Evolutionary conservation across 2,888 invertebrate species (phyloP).

Genomic region (Drosophila maculinotata): DNA sequence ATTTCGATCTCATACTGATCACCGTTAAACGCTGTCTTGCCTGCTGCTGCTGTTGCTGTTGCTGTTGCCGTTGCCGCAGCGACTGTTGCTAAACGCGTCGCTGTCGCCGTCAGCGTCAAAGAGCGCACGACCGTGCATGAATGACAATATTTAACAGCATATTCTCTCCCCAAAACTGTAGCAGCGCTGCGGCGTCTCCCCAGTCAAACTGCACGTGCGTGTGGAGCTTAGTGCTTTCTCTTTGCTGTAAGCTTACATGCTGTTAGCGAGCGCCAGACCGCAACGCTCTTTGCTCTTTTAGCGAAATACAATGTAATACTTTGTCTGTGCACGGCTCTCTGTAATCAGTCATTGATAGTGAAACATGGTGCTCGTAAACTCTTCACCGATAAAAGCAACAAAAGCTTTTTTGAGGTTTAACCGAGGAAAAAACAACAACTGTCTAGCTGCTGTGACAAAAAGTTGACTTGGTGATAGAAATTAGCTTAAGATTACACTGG

Average conservation of each 20-base stretch:
- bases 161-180: constrained; percentile 25
- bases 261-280: constrained; percentile 28
- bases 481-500: constrained; percentile 26
- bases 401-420: constrained; percentile 35
- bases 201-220: constrained; percentile 62
- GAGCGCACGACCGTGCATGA: constrained; percentile 60
- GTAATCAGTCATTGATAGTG: constrained; percentile 53
- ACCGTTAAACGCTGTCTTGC: constrained; percentile 61
- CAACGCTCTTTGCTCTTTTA: constrained; percentile 6
- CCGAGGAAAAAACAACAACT: constrained; percentile 10
- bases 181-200: constrained; percentile 23
- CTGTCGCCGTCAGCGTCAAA: constrained; percentile 43
- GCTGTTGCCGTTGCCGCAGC: constrained; percentile 22
- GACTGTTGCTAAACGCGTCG: constrained; percentile 27
- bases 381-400: constrained; percentile 44
- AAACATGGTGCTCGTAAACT: constrained; percentile 17
- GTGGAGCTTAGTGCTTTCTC: constrained; percentile 37
- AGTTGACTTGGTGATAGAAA: constrained; percentile 51
- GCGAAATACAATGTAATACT: constrained; percentile 48
- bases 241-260: constrained; percentile 48
- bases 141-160: constrained; percentile 65
- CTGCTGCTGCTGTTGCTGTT: constrained; percentile 48
- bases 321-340: constrained; percentile 31
- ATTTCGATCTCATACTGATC: constrained; percentile 76
- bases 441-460: constrained; percentile 8